A percentile compares a stretch with the other conserved stretches of the same genome.
Conservation (phyloP, 2,888 invertebrate species). For the Pandemis heparana region DNA sequence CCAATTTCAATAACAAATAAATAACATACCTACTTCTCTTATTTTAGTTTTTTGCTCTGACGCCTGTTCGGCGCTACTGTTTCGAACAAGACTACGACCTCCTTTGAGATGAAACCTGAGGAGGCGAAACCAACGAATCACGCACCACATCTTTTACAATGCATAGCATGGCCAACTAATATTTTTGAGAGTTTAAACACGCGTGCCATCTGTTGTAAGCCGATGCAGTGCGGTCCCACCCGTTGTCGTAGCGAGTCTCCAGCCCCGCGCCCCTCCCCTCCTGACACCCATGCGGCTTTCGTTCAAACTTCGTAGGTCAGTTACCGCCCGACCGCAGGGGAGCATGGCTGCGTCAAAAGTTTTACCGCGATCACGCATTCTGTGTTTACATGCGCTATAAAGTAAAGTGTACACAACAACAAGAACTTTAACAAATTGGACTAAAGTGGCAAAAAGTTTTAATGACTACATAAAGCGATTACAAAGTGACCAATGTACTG, state of each 20-base stretch:
- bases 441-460: slow-evolving; percentile 71
- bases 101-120: slow-evolving; percentile 81
- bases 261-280: slow-evolving; percentile 66
- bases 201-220: slow-evolving; percentile 85
- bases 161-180: slow-evolving; percentile 67
- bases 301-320: slow-evolving; percentile 87
- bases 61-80: slow-evolving; percentile 57
- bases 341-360: slow-evolving; percentile 85
- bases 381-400: slow-evolving; percentile 82
- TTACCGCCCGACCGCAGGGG: slow-evolving; percentile 86
- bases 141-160: slow-evolving; percentile 79
- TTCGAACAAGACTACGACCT: slow-evolving; percentile 69
- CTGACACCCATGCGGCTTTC: slow-evolving; percentile 83
- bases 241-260: slow-evolving; percentile 68
- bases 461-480: slow-evolving; percentile 64
- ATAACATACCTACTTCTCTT: not conserved
- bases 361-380: slow-evolving; percentile 79
- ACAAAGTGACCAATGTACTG: slow-evolving; percentile 78
- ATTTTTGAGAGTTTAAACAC: slow-evolving; percentile 82
- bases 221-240: slow-evolving; percentile 82
- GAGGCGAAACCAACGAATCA: slow-evolving; percentile 75
- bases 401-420: slow-evolving; percentile 70
- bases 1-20: not conserved
- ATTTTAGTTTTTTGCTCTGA: slow-evolving; percentile 30
- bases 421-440: slow-evolving; percentile 66